Evolutionary conservation across 2,113 vertebrate species (phyloP), one percentile per base, ranked within the genome.

Genomic region (Microtus pennsylvanicus): DNA sequence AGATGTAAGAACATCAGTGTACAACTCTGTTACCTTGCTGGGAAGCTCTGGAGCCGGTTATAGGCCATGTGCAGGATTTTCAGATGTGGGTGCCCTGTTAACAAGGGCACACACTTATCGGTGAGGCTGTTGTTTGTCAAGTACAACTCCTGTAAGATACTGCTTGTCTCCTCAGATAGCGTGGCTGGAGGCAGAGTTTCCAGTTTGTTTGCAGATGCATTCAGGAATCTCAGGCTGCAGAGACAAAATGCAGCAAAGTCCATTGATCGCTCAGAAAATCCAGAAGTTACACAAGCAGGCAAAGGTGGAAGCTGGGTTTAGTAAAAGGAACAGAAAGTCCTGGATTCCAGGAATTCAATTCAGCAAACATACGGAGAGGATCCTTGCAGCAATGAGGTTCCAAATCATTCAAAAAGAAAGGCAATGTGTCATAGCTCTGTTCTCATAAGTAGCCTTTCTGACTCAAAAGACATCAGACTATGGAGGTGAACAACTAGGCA

Each of bases 41-140:
- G 99, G 95, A 99, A 99, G 96, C 99, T 99, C 97, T 99, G 99
- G 6, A 99, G 99, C 72, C 99, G 99, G 97, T 99, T 99, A 97
- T 99, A 99, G 91, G 99, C 99, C 99, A 99, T 99, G 98, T 99
- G 99, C 74, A 99, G 98, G 92, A 99, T 99, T 90, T 99, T 99
- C 72, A 99, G 99, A 97, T 98, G 99, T 3, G 99, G 98, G 92
- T 99, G 99, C 45, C 99, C 99, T 0, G 99, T 99, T 91, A 99
- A 97, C 97, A 99, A 98, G 91, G 99, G 99, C 11, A 99, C 99
- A 76, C 99, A 99, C 97, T 99, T 99, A 96, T 99, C 99, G 0
- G 99, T 99, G 97, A 99, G 99, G 95, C 98, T 98, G 99, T 99
- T 99, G 77, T 99, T 99, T 87, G 99, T 99, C 98, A 99, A 96